Evolutionary conservation across 2,888 invertebrate genomes (phyloP), one percentile per base, ranked within the genome.

Genomic region (Xylocampa areola): DNA sequence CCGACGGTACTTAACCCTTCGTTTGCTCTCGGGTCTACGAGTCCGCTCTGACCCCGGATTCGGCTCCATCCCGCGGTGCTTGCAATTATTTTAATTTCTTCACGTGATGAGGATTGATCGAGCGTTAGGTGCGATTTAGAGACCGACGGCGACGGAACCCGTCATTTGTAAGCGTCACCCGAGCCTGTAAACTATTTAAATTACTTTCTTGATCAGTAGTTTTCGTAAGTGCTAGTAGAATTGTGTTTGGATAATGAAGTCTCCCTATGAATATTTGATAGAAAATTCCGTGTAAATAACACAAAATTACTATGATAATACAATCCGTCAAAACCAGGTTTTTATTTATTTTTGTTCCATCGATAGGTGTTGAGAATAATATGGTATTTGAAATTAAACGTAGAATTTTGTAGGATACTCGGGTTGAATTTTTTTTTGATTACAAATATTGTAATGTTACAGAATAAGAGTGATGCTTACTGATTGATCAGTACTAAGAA

Each of bases 11-110:
- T 63, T 43, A 86, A 86, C 87, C 89, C 89, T 85, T 86, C 72
- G 65, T 54, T 36, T 37, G 55, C 29, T 65, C 44, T 63, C 67
- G 74, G 74, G 68, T 71, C 63, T 70, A 71, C 71, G 77, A 71
- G 81, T 77, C 79, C 33, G 57, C 10, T n/a, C 49, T 29, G 13
- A 11, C 29, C 37, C 19, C 29, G 27, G 27, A n/a, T n/a, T 19
- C 80, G 77, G 73, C 85, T 87, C 87, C 89, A 86, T 86, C 83
- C 84, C 80, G 80, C 74, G 78, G 80, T 70, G 84, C 70, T 79
- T 77, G 90, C 91, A 90, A 92, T 92, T 91, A 92, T 92, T 92
- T 91, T 92, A 92, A 92, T 91, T 92, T 91, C 91, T 89, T 85
- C 82, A 79, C 81, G 84, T 83, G 87, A 87, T 85, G 82, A 83